phyloP scores from a whole-genome alignment of 2,113 vertebrate genomes.

The Vombatus ursinus region DNA sequence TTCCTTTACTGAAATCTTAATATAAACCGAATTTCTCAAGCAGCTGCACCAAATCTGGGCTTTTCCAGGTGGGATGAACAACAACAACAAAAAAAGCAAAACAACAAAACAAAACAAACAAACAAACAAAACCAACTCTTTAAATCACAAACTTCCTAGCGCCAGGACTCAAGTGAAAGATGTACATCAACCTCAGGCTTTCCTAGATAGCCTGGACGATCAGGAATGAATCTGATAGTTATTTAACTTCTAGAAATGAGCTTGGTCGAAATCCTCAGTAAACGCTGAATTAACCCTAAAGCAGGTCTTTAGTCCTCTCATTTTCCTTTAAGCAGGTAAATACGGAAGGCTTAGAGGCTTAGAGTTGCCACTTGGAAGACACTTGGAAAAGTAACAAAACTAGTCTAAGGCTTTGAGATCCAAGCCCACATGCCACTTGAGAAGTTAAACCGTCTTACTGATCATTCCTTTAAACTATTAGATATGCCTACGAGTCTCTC shows the following conservation, averaged over 20 bases:
- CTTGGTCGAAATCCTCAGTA: neutral
- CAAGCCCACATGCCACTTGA: neutral
- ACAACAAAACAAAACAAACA: too few species aligned
- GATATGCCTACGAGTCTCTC: neutral
- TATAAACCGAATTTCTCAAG: neutral
- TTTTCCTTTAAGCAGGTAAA: neutral
- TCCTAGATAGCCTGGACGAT: neutral
- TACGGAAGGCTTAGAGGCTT: neutral
- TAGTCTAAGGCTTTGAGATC: neutral
- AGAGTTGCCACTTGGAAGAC: neutral
- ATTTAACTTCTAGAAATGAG: conserved; percentile 8
- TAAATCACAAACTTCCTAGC: fast-evolving
- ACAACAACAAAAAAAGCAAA: neutral
- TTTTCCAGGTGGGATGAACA: neutral
- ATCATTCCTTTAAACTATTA: neutral
- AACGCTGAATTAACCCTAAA: neutral
- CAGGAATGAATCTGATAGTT: neutral
- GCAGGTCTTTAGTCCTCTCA: neutral
- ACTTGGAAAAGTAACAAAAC: neutral
- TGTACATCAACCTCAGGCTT: neutral
- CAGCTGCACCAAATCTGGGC: neutral
- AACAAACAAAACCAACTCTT: neutral
- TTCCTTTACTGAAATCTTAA: neutral
- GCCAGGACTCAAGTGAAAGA: neutral
- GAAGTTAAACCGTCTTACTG: neutral